Evolutionary conservation across 2,888 invertebrate species (phyloP), one percentile per base, ranked within the genome.

Genomic region (Sphinx pinastri): DNA sequence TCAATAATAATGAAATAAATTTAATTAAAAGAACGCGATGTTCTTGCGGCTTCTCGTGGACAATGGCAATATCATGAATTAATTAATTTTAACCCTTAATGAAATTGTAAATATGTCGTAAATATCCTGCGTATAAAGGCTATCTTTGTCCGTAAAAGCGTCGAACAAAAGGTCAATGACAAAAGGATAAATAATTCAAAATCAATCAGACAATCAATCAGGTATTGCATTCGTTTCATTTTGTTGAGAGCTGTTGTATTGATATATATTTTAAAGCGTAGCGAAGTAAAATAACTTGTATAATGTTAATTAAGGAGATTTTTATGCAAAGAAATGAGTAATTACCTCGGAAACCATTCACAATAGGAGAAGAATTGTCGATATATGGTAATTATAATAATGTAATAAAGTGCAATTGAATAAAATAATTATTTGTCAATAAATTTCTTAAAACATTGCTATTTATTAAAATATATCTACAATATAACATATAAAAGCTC

Each of bases 171-270:
- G 47, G 47, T 4, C 45, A 19, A 63, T 16, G 16, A 63, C 19
- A 47, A 63, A 16, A 47, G 25, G 16, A 54, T 70, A 68, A 52
- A 25, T 16, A 16, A 55, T 49, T 63, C 19, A 47, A 60, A 63
- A 16, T 47, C 47, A 63, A 63, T 59, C 49, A 25, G n/a, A 59
- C 47, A 68, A 57, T 51, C n/a, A n/a, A n/a, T n/a, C n/a, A n/a
- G 58, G 60, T 60, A 16, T 60, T 45, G 45, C 47, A 19, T 63
- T 12, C 47, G 47, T 63, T 49, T 16, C 60, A 63, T 16, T 60
- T 38, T 45, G 45, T n/a, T 59, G 59, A n/a, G 6, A 60, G 60
- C 60, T 45, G 60, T 6, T 47, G 19, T 47, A 11, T 47, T 47
- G n/a, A 63, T 16, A 16, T 47, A 47, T 63, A 5, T 38, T 38